Evolutionary conservation across 1,140 invertebrate species (phyloP), one percentile per base, ranked within the genome.

Genomic region (Macrostomum lignano): DNA sequence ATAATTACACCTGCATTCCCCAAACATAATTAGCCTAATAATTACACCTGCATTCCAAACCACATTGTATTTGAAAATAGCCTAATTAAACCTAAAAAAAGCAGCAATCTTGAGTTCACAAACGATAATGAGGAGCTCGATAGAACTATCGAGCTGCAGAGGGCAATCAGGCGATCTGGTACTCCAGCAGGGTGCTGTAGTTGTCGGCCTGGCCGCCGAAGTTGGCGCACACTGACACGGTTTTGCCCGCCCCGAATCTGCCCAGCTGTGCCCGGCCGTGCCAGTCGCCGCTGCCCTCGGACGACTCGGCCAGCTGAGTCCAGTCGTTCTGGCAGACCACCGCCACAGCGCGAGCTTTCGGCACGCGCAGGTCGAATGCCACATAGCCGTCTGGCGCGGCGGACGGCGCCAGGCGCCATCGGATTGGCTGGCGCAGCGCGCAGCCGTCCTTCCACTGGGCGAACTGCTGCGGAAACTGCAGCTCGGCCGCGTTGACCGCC

Each of bases 371-470:
- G 33, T 0, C 37, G 26, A 11, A 39, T 36, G 26, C 41, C 37
- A 10, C 41, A 35, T 37, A 43, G 35, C 37, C 46, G 1, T 28
- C 34, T 0, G 44, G 41, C 29, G 43, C 42, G 4, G 41, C 25
- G 23, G 42, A 25, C 35, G 35, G 11, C 40, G 39, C 31, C 15
- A 37, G 39, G 21, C 37, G 29, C n/a, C 50, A 44, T 21, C 46
- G 42, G 3, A 47, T 35, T 3, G 55, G 55, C 22, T 47, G 46
- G 15, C 40, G 42, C 36, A 58, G 42, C 39, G 44, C 52, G 38
- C 55, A 58, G 1, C 52, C 55, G 31, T 58, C 52, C 37, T 58
- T 58, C 55, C 55, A 58, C 38, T 58, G 55, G 10, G 49, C 50
- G 31, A 55, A 58, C 38, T 58, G 55, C 38, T 51, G 48, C n/a